Base-by-base conservation (phyloP, 2,113 vertebrate species). In the Paramisgurnus dabryanus region DNA sequence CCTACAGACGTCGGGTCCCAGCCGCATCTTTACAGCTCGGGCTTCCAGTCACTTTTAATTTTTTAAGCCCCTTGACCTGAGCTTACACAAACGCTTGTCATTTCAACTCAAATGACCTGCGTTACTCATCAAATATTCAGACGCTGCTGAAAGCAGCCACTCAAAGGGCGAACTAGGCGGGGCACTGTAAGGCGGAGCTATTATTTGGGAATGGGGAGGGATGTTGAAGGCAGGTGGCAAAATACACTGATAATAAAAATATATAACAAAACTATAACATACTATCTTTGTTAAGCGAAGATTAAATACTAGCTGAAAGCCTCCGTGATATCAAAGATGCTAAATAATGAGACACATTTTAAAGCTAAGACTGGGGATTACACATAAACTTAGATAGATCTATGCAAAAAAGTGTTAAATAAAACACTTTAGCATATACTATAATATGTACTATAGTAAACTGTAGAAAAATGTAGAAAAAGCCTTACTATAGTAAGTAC, bases 71-170 rank as follows among this genome's bases (percentile, higher is more conserved):
- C 64, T 76, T 17, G 15, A 40, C 78, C 73, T 17, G 1, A 78
- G 67, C 85, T 64, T 73, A 80, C 84, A 73, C 78, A 85, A 71
- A 80, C 60, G 70, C n/a, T 58, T 87, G 86, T 87, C 86, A 84
- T 82, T 72, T 84, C 84, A 74, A 70, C 87, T 89, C 80, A 79
- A 88, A 84, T 10, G 49, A 83, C 84, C 90, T 83, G 86, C 79
- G 80, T 78, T 67, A 67, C 76, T 90, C 88, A 91, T 94, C 75
- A 91, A 92, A 91, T 87, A 92, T 93, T 91, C 87, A 91, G 73
- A 53, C 6, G 67, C 58, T 77, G 89, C 85, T 85, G 85, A 82
- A 77, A 86, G 81, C 80, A 83, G 86, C 83, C 85, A 83, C 79
- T 84, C 85, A 84, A 82, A 77, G 63, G 55, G 34, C 4, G 64